These are phyloP conservation scores for Thalassaphorura encarpata DNA, from an alignment of 1,140 invertebrate species.

Conservation along the genomic window DNA sequence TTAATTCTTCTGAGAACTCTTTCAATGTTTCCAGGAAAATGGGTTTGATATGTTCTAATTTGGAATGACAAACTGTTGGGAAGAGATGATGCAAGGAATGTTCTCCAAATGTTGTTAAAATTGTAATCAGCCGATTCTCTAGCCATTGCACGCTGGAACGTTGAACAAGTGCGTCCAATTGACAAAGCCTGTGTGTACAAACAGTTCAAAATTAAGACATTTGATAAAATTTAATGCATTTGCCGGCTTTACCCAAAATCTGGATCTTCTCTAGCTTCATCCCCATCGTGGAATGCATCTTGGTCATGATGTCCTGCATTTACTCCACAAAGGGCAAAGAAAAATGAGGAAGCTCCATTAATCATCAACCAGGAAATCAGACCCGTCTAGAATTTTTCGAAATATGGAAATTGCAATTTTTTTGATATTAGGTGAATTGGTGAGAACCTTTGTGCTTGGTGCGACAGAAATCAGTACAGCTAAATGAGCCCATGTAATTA, in stretches of 20 bases:
- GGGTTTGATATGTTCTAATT: slow-evolving; percentile 15
- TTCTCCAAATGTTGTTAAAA: slow-evolving; percentile 24
- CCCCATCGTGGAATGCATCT: slow-evolving; percentile 71
- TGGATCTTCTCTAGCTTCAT: slow-evolving; percentile 37
- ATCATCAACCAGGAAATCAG: slow-evolving; percentile 24
- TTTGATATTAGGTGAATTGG: too few relatives aligned
- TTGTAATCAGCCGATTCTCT: too few relatives aligned
- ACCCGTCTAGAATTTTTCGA: too few relatives aligned
- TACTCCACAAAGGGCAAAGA: slow-evolving; percentile 56
- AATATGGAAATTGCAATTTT: too few relatives aligned
- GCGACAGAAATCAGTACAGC: slow-evolving; percentile 4
- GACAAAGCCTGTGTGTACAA: slow-evolving; percentile 26
- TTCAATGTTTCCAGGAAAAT: slow-evolving; percentile 12
- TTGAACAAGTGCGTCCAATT: slow-evolving; percentile 28
- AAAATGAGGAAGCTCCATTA: too few relatives aligned
- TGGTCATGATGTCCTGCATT: slow-evolving; percentile 63
- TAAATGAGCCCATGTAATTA: slow-evolving; percentile 10
- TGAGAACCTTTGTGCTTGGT: neutral
- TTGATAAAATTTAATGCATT: neutral
- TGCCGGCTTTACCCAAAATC: slow-evolving; percentile 32
- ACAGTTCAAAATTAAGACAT: too few relatives aligned
- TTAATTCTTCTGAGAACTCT: slow-evolving; percentile 15
- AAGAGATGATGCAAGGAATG: slow-evolving; percentile 27
- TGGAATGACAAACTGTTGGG: slow-evolving; percentile 28
- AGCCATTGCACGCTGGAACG: too few relatives aligned